These are phyloP conservation scores for Pelobates cultripes DNA, from an alignment of 2,797 vertebrate species.

Conservation along the genomic window DNA sequence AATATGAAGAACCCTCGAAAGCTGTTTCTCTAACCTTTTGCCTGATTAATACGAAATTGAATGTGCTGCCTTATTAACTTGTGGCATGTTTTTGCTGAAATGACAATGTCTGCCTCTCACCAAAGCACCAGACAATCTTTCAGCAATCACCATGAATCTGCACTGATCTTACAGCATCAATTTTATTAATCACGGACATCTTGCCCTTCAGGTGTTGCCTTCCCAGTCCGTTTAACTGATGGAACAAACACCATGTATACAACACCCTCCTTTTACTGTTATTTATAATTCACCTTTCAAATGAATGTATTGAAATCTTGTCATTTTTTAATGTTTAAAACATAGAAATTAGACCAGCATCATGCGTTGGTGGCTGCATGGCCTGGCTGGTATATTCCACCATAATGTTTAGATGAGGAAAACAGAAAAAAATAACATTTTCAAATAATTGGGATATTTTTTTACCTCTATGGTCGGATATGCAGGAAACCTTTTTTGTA, in stretches of 20 bases:
- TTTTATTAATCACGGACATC: slow-evolving; percentile 13
- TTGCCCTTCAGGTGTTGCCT: slow-evolving; percentile 12
- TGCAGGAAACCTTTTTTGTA: no score
- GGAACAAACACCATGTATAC: background rate
- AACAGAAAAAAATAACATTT: no score
- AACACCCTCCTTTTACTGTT: no score
- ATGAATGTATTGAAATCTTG: background rate
- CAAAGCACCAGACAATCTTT: slow-evolving; percentile 24
- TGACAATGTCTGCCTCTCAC: slow-evolving; percentile 31
- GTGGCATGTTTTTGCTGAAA: slow-evolving; percentile 10
- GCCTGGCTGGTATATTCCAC: no score
- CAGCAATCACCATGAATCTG: slow-evolving; percentile 10
- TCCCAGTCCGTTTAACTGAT: no score
- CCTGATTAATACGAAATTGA: slow-evolving; percentile 49
- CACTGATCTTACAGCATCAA: background rate
- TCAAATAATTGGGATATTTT: no score
- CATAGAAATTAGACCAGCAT: no score
- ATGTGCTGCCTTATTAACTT: slow-evolving; percentile 47
- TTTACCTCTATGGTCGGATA: no score
- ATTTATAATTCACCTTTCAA: no score
- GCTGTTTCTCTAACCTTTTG: slow-evolving; percentile 14
- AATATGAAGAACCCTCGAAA: background rate
- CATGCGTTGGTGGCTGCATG: background rate
- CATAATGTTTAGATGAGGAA: no score
- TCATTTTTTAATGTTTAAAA: no score